These are phyloP conservation scores for Arion vulgaris DNA, from an alignment of 1,140 invertebrate genomes.

Conservation along the genomic window DNA sequence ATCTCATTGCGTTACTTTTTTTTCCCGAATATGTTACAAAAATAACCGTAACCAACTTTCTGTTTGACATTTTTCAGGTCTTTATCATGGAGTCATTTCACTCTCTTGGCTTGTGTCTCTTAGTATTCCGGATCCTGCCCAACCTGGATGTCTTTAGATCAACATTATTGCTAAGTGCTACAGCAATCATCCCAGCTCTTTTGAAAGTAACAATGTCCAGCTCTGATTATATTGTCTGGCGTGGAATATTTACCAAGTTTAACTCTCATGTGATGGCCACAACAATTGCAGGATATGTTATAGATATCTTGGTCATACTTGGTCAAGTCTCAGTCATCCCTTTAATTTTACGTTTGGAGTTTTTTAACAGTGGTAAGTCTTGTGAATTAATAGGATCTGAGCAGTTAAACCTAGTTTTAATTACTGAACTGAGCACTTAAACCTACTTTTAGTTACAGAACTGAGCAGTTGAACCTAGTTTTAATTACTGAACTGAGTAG, in stretches of 20 bases:
- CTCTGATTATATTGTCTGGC: background rate
- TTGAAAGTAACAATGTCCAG: constrained; percentile 45
- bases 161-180: constrained; percentile 93
- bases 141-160: constrained; percentile 92
- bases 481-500: too few species aligned
- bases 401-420: too few species aligned
- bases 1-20: too few species aligned
- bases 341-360: constrained; percentile 31
- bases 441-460: too few species aligned
- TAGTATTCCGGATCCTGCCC: constrained; percentile 89
- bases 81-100: constrained; percentile 87
- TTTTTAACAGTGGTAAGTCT: background rate
- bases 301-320: constrained; percentile 42
- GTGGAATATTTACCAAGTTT: background rate
- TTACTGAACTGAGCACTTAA: too few species aligned
- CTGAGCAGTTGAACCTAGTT: too few species aligned
- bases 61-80: constrained; percentile 57
- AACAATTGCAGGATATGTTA: background rate
- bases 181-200: constrained; percentile 89
- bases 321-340: constrained; percentile 49
- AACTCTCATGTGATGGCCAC: background rate
- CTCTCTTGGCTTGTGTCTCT: constrained; percentile 85
- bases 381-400: too few species aligned
- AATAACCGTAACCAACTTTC: too few species aligned
- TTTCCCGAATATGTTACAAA: too few species aligned